Conservation (phyloP, 2,888 invertebrate genomes). For the Alentia gelatinosa region DNA sequence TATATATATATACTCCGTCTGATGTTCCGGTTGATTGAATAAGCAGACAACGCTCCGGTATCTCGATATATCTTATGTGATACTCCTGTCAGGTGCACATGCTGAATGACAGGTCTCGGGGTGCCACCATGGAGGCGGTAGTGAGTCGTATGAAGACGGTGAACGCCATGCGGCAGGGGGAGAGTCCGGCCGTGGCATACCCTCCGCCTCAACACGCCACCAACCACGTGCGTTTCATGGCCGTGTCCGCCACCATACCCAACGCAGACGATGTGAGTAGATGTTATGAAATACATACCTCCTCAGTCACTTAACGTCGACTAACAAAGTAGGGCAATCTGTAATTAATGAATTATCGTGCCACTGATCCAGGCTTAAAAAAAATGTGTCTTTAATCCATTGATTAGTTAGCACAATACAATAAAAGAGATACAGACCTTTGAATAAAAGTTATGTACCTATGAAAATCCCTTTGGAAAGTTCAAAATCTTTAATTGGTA, state of each 20-base stretch:
- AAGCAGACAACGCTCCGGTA: no score
- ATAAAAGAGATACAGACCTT: no score
- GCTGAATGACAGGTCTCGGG: slow-evolving; percentile 87
- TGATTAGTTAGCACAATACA: no score
- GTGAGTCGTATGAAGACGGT: slow-evolving; percentile 91
- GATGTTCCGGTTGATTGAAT: no score
- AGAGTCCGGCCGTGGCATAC: slow-evolving; percentile 44
- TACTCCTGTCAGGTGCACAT: slow-evolving; percentile 84
- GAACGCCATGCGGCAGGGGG: slow-evolving; percentile 79
- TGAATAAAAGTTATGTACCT: no score
- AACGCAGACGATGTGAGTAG: slow-evolving; percentile 86
- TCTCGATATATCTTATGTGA: no score
- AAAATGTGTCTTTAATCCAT: no score
- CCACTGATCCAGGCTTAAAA: no score
- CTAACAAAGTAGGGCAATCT: neutral
- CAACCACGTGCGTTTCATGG: slow-evolving; percentile 84
- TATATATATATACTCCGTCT: no score
- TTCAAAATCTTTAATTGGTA: no score
- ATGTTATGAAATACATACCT: neutral
- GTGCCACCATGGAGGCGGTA: slow-evolving; percentile 89
- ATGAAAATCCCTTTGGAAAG: no score
- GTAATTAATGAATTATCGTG: no score
- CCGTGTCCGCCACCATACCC: slow-evolving; percentile 89
- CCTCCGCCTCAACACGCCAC: neutral
- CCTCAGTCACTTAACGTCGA: neutral